Evolutionary conservation across 2,113 vertebrate genomes (phyloP).

Genomic region (Callaeas wilsoni): DNA sequence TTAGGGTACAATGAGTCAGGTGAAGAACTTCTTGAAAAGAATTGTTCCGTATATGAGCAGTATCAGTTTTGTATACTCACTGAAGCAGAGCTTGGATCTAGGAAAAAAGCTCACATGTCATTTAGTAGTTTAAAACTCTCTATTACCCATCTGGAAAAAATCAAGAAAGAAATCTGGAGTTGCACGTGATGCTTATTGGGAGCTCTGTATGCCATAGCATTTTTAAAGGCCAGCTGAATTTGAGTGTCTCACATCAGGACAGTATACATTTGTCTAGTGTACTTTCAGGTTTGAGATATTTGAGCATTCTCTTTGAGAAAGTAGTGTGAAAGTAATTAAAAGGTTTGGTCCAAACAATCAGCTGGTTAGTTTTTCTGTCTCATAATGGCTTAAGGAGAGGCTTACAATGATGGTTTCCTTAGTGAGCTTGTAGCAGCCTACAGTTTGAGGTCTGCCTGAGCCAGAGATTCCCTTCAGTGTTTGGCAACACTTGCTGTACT

Average conservation of each 20-base stretch:
- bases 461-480: neutral
- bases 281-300: neutral
- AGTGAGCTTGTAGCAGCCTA: neutral
- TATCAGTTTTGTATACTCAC: neutral
- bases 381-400: neutral
- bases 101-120: neutral
- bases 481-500: neutral
- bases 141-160: neutral
- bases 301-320: neutral
- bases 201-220: neutral
- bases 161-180: neutral
- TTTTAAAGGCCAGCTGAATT: neutral
- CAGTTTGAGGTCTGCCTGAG: neutral
- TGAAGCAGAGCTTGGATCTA: neutral
- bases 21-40: neutral
- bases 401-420: neutral
- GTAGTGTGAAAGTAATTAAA: neutral
- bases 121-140: neutral
- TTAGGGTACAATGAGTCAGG: neutral
- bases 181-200: rapidly evolving
- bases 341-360: neutral
- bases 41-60: neutral
- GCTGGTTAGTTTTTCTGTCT: neutral
- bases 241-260: neutral
- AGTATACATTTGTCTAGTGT: neutral